Conservation (phyloP, 2,797 vertebrate genomes). For the Chaetodon trifasciatus region DNA sequence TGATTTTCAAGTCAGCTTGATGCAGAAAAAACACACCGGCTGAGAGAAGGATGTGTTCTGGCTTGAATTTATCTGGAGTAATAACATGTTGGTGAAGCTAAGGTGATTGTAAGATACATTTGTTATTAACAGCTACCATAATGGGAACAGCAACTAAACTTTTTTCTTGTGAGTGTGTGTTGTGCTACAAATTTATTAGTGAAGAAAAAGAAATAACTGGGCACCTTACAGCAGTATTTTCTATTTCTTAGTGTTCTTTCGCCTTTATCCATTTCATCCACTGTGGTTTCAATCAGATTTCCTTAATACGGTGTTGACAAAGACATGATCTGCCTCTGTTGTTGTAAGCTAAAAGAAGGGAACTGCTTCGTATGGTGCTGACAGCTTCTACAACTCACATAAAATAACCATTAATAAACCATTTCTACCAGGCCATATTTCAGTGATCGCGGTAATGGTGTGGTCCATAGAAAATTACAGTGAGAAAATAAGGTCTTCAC, state of each 20-base stretch:
- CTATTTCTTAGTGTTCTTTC: neutral
- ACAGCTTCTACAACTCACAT: slow-evolving; percentile 41
- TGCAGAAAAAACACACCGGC: neutral
- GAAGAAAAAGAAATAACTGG: neutral
- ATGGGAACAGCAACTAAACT: neutral
- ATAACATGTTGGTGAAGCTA: neutral
- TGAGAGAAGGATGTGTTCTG: neutral
- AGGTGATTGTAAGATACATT: neutral
- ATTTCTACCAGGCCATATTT: slow-evolving; percentile 23
- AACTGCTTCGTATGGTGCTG: slow-evolving; percentile 22
- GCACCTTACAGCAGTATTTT: neutral
- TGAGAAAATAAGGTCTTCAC: slow-evolving; percentile 15
- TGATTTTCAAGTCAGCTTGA: slow-evolving; percentile 27
- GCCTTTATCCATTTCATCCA: neutral
- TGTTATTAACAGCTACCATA: neutral
- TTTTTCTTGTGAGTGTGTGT: neutral
- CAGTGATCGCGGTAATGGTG: slow-evolving; percentile 25
- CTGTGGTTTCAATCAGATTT: slow-evolving; percentile 19
- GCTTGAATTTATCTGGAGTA: neutral
- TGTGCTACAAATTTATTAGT: neutral
- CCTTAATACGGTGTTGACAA: slow-evolving; percentile 15
- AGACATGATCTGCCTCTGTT: slow-evolving; percentile 6
- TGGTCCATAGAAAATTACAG: slow-evolving; percentile 33
- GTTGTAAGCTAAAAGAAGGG: slow-evolving; percentile 20
- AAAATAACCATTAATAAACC: slow-evolving; percentile 38